A percentile compares a stretch with the other conserved stretches of the same genome.
phyloP scores from a whole-genome alignment of 92 coral and sea anemone genomes.

The Epizoanthus ramosus region DNA sequence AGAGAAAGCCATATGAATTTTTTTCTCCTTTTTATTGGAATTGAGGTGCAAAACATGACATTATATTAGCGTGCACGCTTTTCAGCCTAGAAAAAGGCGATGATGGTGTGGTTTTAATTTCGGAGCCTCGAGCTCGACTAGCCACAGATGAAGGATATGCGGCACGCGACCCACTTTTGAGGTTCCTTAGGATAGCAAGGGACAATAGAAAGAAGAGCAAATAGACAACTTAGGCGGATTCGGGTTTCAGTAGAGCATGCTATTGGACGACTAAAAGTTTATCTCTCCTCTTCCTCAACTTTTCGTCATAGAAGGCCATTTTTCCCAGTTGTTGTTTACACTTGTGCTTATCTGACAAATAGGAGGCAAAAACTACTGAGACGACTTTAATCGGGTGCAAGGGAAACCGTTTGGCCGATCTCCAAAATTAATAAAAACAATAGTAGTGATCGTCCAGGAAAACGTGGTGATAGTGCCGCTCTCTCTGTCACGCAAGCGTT shows the following conservation, averaged over 20 bases:
- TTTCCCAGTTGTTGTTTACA: not conserved
- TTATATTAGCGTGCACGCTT: too few relatives aligned
- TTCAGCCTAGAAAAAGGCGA: too few relatives aligned
- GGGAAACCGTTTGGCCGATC: too few relatives aligned
- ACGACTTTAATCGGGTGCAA: too few relatives aligned
- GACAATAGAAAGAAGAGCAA: slow-evolving; percentile 9
- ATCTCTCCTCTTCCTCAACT: not conserved
- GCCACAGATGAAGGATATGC: slow-evolving; percentile 29
- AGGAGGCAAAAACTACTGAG: too few relatives aligned
- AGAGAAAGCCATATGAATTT: too few relatives aligned
- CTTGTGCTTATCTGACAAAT: too few relatives aligned
- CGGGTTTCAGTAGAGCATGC: slow-evolving; percentile 22
- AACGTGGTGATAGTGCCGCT: slow-evolving; percentile 1
- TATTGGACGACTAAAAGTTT: slow-evolving; percentile 14
- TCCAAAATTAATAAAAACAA: too few relatives aligned
- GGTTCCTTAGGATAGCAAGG: slow-evolving; percentile 7
- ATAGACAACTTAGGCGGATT: slow-evolving; percentile 5
- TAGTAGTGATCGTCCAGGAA: too few relatives aligned
- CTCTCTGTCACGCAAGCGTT: not conserved
- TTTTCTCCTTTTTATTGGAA: too few relatives aligned
- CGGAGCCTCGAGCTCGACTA: slow-evolving; percentile 2
- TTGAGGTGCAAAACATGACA: too few relatives aligned
- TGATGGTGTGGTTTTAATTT: too few relatives aligned
- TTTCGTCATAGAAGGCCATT: slow-evolving; percentile 17
- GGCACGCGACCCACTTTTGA: slow-evolving; percentile 4